phyloP scores from a whole-genome alignment of 1,140 invertebrate genomes.

The Alviniconcha marisindica region DNA sequence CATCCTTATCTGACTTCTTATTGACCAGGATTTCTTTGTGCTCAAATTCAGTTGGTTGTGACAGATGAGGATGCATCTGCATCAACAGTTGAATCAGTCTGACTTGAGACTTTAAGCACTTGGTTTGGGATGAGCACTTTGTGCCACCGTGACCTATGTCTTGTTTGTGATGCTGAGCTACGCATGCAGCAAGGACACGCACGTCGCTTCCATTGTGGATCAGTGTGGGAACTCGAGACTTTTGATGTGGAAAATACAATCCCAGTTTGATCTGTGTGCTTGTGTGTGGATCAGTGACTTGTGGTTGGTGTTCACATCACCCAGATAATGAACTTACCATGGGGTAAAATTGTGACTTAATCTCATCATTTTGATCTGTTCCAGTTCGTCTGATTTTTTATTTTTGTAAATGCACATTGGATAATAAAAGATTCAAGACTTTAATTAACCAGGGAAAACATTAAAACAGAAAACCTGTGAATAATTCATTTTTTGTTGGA shows the following conservation, averaged over 20 bases:
- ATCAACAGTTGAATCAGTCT: neutral
- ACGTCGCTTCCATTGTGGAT: too few species aligned
- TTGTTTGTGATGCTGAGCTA: too few species aligned
- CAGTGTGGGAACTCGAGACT: neutral
- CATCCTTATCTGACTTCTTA: neutral
- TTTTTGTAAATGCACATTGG: neutral
- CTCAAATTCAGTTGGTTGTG: neutral
- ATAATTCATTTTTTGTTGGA: too few species aligned
- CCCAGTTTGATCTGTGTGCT: neutral
- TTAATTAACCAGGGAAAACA: too few species aligned
- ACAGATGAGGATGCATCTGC: neutral
- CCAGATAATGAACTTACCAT: neutral
- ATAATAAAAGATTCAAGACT: neutral
- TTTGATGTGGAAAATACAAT: neutral
- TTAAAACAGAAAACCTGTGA: too few species aligned
- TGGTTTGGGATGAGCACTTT: too few species aligned
- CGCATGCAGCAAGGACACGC: too few species aligned
- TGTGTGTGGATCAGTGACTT: neutral
- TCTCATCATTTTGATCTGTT: too few species aligned
- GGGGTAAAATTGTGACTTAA: too few species aligned
- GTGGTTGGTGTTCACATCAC: slow-evolving; percentile 13
- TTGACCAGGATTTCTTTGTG: neutral
- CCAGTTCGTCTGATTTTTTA: neutral
- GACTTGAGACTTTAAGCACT: neutral
- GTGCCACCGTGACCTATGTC: too few species aligned